Evolutionary conservation across 2,113 vertebrate genomes (phyloP), one percentile per base, ranked within the genome.

Genomic region (Neolamprologus cancellatus): DNA sequence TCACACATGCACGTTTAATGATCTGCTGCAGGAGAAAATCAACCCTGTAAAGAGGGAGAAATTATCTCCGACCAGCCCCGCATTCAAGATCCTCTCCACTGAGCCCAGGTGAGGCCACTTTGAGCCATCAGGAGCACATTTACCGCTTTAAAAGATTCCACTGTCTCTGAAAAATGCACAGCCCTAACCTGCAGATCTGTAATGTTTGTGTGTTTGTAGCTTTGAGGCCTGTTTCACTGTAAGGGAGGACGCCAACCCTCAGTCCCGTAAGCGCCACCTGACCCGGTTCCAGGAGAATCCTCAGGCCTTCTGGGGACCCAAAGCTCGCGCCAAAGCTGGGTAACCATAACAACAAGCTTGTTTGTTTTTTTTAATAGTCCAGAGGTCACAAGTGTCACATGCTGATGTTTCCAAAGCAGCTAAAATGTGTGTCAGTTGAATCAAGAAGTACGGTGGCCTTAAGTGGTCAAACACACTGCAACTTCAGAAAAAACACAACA

Each of bases 221-320:
- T 89, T 97, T 4, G 94, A 97, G 91, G 98, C 97, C 2, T 97
- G 96, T 91, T 99, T 99, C 81, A 94, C 96, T 0, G 92, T 99
- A 76, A 95, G 97, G 3, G 95, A 97, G 0, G 98, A 99, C 2
- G 98, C 98, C 78, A 99, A 99, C 89, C 98, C 98, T 87, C 97
- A 97, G 93, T 99, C 98, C 4, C 95, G 98, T 34, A 96, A 96
- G 87, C 95, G 94, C 30, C 97, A 98, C 52, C 94, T 98, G 74
- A 98, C 96, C 11, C 95, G 98, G 4, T 99, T 99, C 93, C 98
- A 98, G 32, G 97, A 97, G 87, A 99, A 99, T 59, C 98, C 98
- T 0, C 96, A 98, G 74, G 97, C 98, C 13, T 97, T 97, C 90
- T 99, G 98, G 98, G 98, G 98, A 2, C 98, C 98, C 28, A 97